phyloP scores from a whole-genome alignment of 2,888 invertebrate species.

The Phaonia tiefii region DNA sequence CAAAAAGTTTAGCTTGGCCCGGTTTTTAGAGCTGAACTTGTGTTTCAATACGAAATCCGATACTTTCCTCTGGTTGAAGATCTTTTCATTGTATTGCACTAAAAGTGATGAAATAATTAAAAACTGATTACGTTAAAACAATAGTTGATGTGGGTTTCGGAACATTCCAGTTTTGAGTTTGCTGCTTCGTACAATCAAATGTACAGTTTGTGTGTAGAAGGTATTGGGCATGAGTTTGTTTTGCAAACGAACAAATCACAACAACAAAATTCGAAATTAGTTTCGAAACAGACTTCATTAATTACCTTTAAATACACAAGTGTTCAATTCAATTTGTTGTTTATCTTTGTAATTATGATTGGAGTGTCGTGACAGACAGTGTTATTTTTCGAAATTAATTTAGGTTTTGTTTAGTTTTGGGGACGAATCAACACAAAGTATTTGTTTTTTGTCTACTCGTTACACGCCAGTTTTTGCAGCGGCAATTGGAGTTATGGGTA shows the following conservation, averaged over 20 bases:
- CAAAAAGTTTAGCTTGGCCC: conserved; percentile 43
- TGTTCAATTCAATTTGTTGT: conserved; percentile 41
- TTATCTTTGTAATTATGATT: conserved; percentile 28
- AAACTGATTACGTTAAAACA: conserved; percentile 69
- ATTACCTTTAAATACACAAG: conserved; percentile 55
- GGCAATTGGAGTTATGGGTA: too few species aligned
- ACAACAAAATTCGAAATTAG: too few species aligned
- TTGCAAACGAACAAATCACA: not conserved
- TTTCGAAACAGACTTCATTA: conserved; percentile 35
- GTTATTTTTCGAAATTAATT: not conserved
- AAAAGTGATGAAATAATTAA: conserved; percentile 71
- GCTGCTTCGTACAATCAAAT: conserved; percentile 37
- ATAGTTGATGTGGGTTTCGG: conserved; percentile 67
- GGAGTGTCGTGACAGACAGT: not conserved
- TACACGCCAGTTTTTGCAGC: too few species aligned
- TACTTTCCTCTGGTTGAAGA: conserved; percentile 49
- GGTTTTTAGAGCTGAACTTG: conserved; percentile 20
- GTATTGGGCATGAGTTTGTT: not conserved
- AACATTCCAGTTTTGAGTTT: conserved; percentile 11
- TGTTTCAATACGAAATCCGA: conserved; percentile 46
- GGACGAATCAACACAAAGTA: not conserved
- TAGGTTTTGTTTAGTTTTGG: not conserved
- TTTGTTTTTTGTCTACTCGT: too few species aligned
- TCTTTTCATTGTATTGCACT: conserved; percentile 62
- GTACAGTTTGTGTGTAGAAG: conserved; percentile 46